These are phyloP conservation scores for Rhamphomyia laevipes DNA, from an alignment of 2,888 invertebrate species.

Conservation along the genomic window DNA sequence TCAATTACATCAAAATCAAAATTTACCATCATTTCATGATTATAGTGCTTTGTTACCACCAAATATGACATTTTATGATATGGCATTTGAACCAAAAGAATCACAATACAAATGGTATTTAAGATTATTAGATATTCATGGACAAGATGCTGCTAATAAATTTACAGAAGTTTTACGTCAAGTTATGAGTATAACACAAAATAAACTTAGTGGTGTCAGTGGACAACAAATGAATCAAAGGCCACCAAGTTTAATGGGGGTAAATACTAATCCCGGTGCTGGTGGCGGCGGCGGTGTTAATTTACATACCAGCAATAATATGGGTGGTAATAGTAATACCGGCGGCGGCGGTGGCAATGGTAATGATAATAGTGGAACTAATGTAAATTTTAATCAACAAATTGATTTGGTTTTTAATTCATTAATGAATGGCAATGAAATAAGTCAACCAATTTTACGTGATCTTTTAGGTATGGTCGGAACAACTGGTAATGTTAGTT, in stretches of 20 bases:
- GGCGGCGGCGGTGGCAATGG: not conserved
- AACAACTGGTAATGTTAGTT: constrained; percentile 7
- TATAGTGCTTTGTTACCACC: constrained; percentile 41
- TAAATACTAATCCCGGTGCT: constrained; percentile 10
- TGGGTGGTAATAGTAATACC: not conserved
- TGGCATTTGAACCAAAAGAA: constrained; percentile 43
- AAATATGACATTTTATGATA: constrained; percentile 45
- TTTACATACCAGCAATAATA: constrained; percentile 3
- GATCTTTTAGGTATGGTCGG: constrained; percentile 34
- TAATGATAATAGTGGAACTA: constrained; percentile 12
- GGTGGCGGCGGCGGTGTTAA: constrained; percentile 2
- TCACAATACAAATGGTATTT: constrained; percentile 45
- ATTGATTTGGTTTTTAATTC: constrained; percentile 37
- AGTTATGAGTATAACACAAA: constrained; percentile 29
- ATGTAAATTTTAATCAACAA: constrained; percentile 35
- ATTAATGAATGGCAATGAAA: constrained; percentile 35
- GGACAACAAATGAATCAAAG: constrained; percentile 16
- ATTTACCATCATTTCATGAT: constrained; percentile 22
- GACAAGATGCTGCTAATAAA: constrained; percentile 45
- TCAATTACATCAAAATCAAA: constrained; percentile 15
- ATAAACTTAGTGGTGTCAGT: constrained; percentile 13
- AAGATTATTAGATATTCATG: constrained; percentile 42
- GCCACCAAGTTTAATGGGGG: constrained; percentile 13
- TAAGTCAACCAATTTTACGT: constrained; percentile 34
- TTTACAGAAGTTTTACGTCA: constrained; percentile 39